Percentiles rank a stretch among this genome's conserved stretches.
Conservation (phyloP, 2,113 vertebrate genomes). For the Serinus canaria region DNA sequence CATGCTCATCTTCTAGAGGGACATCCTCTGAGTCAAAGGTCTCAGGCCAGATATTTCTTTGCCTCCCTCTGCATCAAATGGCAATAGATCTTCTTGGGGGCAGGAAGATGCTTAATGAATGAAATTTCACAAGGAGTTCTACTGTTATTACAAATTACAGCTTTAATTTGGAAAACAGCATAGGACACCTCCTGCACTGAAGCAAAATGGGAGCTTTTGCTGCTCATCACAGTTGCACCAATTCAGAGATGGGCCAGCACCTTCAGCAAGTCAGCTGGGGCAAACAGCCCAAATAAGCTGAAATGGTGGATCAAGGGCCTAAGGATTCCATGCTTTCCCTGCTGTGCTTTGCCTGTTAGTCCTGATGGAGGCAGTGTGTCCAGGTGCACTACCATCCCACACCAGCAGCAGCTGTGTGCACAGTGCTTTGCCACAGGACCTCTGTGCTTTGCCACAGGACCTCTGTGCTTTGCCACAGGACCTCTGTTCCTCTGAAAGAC, state of each 20-base stretch:
- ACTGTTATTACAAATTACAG: not conserved
- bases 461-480: not conserved
- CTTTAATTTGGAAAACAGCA: not conserved
- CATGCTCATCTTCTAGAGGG: not conserved
- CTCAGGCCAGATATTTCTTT: not conserved
- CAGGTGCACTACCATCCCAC: fast-evolving
- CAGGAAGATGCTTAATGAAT: not conserved
- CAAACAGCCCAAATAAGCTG: not conserved
- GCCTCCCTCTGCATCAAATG: not conserved
- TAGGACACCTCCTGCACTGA: not conserved
- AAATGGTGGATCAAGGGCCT: not conserved
- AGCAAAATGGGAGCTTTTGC: not conserved
- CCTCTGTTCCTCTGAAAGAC: not conserved
- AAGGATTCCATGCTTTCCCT: not conserved
- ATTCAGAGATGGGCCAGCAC: not conserved
- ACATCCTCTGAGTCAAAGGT: not conserved
- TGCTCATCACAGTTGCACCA: not conserved
- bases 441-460: not conserved
- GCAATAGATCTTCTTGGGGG: not conserved
- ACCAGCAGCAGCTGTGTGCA: fast-evolving
- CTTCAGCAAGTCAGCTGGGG: not conserved
- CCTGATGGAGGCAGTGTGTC: not conserved
- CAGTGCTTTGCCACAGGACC: not conserved
- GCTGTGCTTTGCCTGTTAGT: not conserved
- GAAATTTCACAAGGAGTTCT: not conserved